Percentiles rank a stretch among this genome's conserved stretches.
Conservation (phyloP, 1,140 invertebrate species). For the Cyphomyrmex costatus region DNA sequence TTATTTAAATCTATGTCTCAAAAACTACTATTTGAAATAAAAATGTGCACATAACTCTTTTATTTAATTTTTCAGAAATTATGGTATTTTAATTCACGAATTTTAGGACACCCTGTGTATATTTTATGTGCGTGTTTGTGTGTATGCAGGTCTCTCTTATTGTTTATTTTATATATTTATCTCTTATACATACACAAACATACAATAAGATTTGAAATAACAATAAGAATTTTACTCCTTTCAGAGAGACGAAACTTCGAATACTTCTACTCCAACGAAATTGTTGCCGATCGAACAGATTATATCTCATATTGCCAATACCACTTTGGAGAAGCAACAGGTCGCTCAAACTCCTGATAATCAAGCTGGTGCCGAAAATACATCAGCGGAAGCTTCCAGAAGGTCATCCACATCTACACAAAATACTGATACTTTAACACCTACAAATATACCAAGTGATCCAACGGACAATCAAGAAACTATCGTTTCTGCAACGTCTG, state of each 20-base stretch:
- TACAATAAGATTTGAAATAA: slow-evolving; percentile 11
- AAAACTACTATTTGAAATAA: too few species aligned
- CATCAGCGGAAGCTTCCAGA: slow-evolving; percentile 82
- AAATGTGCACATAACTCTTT: too few species aligned
- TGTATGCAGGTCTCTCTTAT: background rate
- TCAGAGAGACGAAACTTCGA: slow-evolving; percentile 86
- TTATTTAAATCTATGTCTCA: too few species aligned
- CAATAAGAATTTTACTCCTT: slow-evolving; percentile 68
- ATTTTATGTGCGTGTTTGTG: background rate
- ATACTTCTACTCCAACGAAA: slow-evolving; percentile 84
- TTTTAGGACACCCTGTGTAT: too few species aligned
- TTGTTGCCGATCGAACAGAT: slow-evolving; percentile 85
- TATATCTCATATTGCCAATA: slow-evolving; percentile 82
- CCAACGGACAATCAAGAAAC: slow-evolving; percentile 81
- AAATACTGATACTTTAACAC: slow-evolving; percentile 84
- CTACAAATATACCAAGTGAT: slow-evolving; percentile 82
- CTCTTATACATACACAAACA: background rate
- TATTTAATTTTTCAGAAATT: too few species aligned
- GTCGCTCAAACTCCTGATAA: slow-evolving; percentile 71
- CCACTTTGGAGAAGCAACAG: slow-evolving; percentile 76
- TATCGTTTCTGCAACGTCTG: slow-evolving; percentile 56
- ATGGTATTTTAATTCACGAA: too few species aligned
- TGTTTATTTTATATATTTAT: slow-evolving; percentile 15
- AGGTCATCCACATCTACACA: slow-evolving; percentile 85
- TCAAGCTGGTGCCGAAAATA: slow-evolving; percentile 74